Conservation (phyloP, 2,797 vertebrate genomes). For the Taenioides sp. region DNA sequence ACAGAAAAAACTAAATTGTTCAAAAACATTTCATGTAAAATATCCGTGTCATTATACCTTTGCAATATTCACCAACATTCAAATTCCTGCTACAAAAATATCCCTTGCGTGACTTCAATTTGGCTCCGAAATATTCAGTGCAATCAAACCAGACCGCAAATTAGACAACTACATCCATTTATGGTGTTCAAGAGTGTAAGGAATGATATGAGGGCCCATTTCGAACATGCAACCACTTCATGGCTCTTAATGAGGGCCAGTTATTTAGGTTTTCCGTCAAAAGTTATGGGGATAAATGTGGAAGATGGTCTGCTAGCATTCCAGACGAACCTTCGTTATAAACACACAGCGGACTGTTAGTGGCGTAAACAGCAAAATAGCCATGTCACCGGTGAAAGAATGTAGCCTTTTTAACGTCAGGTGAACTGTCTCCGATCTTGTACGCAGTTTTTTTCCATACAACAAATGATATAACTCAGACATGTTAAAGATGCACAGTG, state of each 20-base stretch:
- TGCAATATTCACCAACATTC: background rate
- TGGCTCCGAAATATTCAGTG: background rate
- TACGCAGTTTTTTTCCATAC: background rate
- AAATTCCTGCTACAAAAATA: background rate
- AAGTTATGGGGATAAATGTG: slow-evolving; percentile 20
- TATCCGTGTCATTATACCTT: background rate
- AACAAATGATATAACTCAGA: background rate
- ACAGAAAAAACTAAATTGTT: too few species aligned
- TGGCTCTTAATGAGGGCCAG: slow-evolving; percentile 6
- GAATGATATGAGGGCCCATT: slow-evolving; percentile 10
- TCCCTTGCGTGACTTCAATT: slow-evolving; percentile 10
- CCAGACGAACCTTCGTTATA: slow-evolving; percentile 8
- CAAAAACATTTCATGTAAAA: too few species aligned
- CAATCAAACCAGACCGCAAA: slow-evolving; percentile 8
- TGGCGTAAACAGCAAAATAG: slow-evolving; percentile 14
- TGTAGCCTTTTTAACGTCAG: slow-evolving; percentile 12
- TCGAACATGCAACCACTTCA: slow-evolving; percentile 4
- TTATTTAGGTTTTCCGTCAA: slow-evolving; percentile 20
- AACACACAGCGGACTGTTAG: slow-evolving; percentile 4
- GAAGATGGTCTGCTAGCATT: slow-evolving; percentile 9
- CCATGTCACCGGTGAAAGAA: slow-evolving; percentile 8
- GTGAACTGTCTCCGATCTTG: background rate
- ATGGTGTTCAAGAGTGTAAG: slow-evolving; percentile 5
- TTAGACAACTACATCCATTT: slow-evolving; percentile 10
- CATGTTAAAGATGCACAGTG: too few species aligned